Evolutionary conservation across 2,888 invertebrate species (phyloP), one percentile per base, ranked within the genome.

Genomic region (Cryptosula pallasiana): DNA sequence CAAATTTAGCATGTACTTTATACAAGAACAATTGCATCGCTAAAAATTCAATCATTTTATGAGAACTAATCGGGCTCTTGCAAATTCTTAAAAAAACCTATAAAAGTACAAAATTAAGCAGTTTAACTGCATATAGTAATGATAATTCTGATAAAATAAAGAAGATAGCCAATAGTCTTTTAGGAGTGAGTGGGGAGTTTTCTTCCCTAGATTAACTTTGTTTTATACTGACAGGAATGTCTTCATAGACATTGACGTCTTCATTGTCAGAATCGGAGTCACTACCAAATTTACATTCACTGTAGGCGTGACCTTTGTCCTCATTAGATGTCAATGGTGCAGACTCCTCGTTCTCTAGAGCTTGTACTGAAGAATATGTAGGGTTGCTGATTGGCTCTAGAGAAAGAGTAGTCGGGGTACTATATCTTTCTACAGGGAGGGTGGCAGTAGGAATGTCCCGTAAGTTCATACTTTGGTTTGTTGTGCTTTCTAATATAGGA

Each of bases 401-500:
- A 9, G 63, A 3, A 9, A 29, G 63, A 9, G n/a, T n/a, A n/a
- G 27, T 63, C 13, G 63, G 63, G n/a, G 25, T 63, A n/a, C 63
- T 63, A 63, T 16, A 9, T 9, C 29, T 16, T 32, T 27, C 13
- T 16, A 25, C 5, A 9, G 63, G 1, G 9, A 29, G 63, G 3
- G 45, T 5, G 9, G 45, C 45, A 45, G 5, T 45, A n/a, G 57
- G 57, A 32, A 63, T 63, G 32, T 63, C 63, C 13, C 63, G 9
- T n/a, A 63, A 63, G 1, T 25, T 27, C 27, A 27, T 63, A 63
- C 29, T 32, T 5, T 32, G 20, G 27, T 63, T 63, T 13, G 63
- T 63, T 63, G 63, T 63, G n/a, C 63, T 63, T 32, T 63, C 63
- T 32, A 63, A 63, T 3, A 63, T 63, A 63, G 63, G 63, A 63